A percentile compares a stretch with the other conserved stretches of the same genome.
These are phyloP conservation scores for Oophaga sylvatica DNA, from an alignment of 2,797 vertebrate species.

Conservation along the genomic window DNA sequence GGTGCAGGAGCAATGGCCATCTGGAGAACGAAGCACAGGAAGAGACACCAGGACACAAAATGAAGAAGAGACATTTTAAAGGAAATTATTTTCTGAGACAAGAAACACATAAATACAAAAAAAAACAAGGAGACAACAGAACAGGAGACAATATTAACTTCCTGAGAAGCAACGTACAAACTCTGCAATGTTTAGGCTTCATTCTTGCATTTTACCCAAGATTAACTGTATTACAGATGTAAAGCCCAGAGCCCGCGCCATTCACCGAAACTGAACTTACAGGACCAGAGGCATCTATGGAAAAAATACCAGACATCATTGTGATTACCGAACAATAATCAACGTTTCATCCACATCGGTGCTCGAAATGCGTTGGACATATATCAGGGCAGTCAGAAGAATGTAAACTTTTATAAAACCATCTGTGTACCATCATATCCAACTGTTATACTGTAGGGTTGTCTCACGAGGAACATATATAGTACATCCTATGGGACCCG, in stretches of 20 bases:
- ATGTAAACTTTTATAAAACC: no score
- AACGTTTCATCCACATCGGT: no score
- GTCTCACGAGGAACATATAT: no score
- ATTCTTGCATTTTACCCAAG: not conserved
- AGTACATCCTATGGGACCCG: no score
- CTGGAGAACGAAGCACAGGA: conserved; percentile 47
- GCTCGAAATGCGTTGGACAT: no score
- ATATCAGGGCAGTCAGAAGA: no score
- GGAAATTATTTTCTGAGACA: not conserved
- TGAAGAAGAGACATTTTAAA: conserved; percentile 20
- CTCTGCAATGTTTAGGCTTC: not conserved
- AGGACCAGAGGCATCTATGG: no score
- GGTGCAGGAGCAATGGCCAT: conserved; percentile 30
- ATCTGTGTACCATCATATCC: no score
- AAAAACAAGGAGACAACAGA: not conserved
- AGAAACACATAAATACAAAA: conserved; percentile 6
- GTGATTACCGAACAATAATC: no score
- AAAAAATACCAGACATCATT: no score
- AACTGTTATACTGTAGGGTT: no score
- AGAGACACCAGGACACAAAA: conserved; percentile 33
- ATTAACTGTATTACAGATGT: not conserved
- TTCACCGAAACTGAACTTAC: not conserved
- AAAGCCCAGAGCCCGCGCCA: not conserved
- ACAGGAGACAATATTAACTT: not conserved
- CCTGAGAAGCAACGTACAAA: not conserved